Evolutionary conservation across 2,797 vertebrate genomes (phyloP), one percentile per base, ranked within the genome.

Genomic region (Pangasius larnaudii): DNA sequence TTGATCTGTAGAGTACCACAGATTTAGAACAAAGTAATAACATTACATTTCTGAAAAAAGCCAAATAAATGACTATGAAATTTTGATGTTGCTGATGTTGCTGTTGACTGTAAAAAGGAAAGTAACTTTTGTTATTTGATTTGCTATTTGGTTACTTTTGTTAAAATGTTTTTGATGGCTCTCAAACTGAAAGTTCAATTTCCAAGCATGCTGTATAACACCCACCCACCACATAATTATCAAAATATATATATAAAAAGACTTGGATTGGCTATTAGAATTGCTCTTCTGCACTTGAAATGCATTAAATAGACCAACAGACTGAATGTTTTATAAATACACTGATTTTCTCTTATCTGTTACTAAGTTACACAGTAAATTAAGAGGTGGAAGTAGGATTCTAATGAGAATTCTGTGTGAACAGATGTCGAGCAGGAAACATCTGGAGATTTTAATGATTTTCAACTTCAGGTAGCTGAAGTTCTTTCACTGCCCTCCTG

Each of bases 1-100:
- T 96, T 99, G 98, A 96, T 99, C 99, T 99, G 95, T 92, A 95
- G 93, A 86, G 85, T 75, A 51, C 30, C 61, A 88, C 19, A 59
- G 42, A 84, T 22, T 71, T 5, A 63, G 75, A 22, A 36, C 14
- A 56, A 71, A 79, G 3, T 33, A 56, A 56, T 49, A 65, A 33
- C 65, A 74, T 85, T 87, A 86, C 2, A 72, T 74, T 72, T 87
- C 87, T 75, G 42, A 75, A 88, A 69, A 58, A 86, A 86, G 51
- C 42, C 36, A 46, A 84, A 67, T 79, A 42, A 79, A 51, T 9
- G 8, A 42, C 71, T 42, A n/a, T 46, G 3, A 72, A 10, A 24
- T 42, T 22, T 10, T n/a, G n/a, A n/a, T n/a, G n/a, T n/a, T n/a
- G n/a, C 11, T 72, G 46, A 6, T 33, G 39, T 53, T 51, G 46